These are phyloP conservation scores for Xylocampa areola DNA, from an alignment of 2,888 invertebrate species.

Conservation along the genomic window DNA sequence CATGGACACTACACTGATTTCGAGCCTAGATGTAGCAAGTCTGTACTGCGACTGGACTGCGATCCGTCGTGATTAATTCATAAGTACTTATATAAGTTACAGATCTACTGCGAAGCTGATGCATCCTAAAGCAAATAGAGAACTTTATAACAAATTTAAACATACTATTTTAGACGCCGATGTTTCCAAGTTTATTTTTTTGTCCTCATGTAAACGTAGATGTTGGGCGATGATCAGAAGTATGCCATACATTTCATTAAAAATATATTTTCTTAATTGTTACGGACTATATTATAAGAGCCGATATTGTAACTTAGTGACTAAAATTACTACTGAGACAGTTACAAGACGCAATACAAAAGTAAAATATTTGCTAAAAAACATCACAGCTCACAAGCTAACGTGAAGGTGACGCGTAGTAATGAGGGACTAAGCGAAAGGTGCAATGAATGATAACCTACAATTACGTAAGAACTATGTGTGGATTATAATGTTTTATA, in stretches of 20 bases:
- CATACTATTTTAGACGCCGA: slow-evolving; percentile 53
- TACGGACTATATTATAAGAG: slow-evolving; percentile 68
- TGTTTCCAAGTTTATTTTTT: slow-evolving; percentile 50
- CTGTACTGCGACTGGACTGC: slow-evolving; percentile 66
- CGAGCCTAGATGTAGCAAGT: slow-evolving; percentile 53
- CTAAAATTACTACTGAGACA: slow-evolving; percentile 78
- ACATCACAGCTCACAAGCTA: slow-evolving; percentile 87
- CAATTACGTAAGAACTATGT: slow-evolving; percentile 64
- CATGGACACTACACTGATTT: slow-evolving; percentile 46
- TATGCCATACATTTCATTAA: slow-evolving; percentile 58
- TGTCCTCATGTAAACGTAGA: slow-evolving; percentile 37
- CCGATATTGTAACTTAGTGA: slow-evolving; percentile 78
- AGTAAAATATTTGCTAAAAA: slow-evolving; percentile 77
- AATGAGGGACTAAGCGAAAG: slow-evolving; percentile 73
- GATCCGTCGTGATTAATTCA: slow-evolving; percentile 76
- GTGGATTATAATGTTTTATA: slow-evolving; percentile 37
- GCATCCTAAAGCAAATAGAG: slow-evolving; percentile 85
- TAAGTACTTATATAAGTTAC: slow-evolving; percentile 89
- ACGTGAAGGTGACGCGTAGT: slow-evolving; percentile 77
- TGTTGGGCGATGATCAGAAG: slow-evolving; percentile 41
- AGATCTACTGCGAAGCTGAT: slow-evolving; percentile 88
- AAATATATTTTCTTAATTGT: slow-evolving; percentile 65
- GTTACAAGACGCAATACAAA: slow-evolving; percentile 74
- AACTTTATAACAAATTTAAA: slow-evolving; percentile 76
- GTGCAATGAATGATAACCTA: slow-evolving; percentile 82